Evolutionary conservation across 2,113 vertebrate genomes (phyloP).

Genomic region (Pandion haliaetus): DNA sequence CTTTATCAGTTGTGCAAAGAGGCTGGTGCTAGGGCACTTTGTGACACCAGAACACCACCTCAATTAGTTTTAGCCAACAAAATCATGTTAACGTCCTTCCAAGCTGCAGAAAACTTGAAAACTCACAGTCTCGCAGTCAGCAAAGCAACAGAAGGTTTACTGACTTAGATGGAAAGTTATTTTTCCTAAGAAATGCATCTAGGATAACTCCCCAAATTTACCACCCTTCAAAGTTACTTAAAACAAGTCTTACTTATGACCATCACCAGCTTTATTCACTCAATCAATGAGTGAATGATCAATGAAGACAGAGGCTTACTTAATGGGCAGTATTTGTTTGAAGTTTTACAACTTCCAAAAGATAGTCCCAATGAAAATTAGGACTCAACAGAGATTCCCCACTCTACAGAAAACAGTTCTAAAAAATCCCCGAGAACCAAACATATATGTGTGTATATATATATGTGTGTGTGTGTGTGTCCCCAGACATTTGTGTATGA

Average conservation of each 20-base stretch:
- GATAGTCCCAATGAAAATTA: neutral
- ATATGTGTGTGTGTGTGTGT: too few relatives aligned
- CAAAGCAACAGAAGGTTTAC: neutral
- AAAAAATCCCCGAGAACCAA: neutral
- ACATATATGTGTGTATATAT: too few relatives aligned
- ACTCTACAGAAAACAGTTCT: neutral
- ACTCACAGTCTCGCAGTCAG: neutral
- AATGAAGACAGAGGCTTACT: neutral
- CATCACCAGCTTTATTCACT: neutral
- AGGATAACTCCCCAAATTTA: neutral
- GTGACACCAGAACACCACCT: neutral
- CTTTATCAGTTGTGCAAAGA: neutral
- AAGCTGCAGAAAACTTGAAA: neutral
- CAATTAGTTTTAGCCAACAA: neutral
- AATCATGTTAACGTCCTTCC: neutral
- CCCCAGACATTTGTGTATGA: neutral
- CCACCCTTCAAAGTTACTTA: neutral
- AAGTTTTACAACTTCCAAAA: neutral
- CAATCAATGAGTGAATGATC: neutral
- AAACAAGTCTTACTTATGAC: neutral
- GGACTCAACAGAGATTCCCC: neutral
- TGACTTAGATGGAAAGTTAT: neutral
- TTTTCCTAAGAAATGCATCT: neutral
- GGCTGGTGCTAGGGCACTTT: neutral
- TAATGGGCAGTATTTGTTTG: neutral